Evolutionary conservation across 2,888 invertebrate genomes (phyloP), one percentile per base, ranked within the genome.

Genomic region (Drosophila anomalata): DNA sequence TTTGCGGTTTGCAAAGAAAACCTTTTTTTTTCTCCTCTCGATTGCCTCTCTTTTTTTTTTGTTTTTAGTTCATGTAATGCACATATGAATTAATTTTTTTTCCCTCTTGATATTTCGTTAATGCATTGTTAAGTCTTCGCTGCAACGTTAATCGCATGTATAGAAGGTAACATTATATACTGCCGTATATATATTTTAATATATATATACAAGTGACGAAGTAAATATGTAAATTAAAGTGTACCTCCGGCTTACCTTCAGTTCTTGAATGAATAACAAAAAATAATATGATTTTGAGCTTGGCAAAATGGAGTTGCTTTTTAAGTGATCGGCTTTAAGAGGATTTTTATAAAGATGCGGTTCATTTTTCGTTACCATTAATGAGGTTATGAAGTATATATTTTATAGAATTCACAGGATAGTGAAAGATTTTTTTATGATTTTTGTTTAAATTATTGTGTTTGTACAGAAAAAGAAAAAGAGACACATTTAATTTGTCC

Each of bases 51-150:
- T n/a, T 17, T 39, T n/a, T 70, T 66, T 75, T 50, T 68, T 33
- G 58, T 78, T 76, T 70, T 70, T 70, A 59, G 68, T 47, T 58
- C 48, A 50, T 81, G 77, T 76, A 85, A 77, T 70, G 71, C 67
- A 81, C 76, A 65, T 71, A 78, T 78, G 65, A 74, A 72, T 76
- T 76, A 75, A 76, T 71, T 78, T 78, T 71, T 78, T 78, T 77
- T 67, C 56, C 54, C 44, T 48, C 17, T 56, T 61, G 62, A 67
- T 63, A 58, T 73, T 71, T 75, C 51, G 74, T 66, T 62, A 66
- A 68, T 77, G 84, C 88, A 88, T 74, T 87, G 87, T 71, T 87
- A 87, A 56, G 86, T 80, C 87, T 87, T 87, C 86, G 58, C 73
- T 76, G 66, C 62, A 72, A 26, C 48, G 57, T 66, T 77, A 55